phyloP scores from a whole-genome alignment of 2,888 invertebrate genomes.

The Noctua janthe region DNA sequence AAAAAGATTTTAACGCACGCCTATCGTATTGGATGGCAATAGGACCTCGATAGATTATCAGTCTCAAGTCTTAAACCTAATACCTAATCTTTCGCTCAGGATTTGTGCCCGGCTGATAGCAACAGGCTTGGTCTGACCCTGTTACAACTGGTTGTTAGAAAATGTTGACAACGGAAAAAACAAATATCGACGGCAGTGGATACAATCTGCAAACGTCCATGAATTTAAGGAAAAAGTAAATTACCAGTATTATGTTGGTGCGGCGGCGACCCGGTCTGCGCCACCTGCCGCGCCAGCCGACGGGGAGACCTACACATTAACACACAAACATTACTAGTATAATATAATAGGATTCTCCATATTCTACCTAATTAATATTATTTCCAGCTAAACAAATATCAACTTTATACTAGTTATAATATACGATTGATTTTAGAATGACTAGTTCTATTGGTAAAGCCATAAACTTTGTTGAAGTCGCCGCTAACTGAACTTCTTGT shows the following conservation, averaged over 20 bases:
- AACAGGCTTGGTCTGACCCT: neutral
- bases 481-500: neutral
- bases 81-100: neutral
- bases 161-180: neutral
- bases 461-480: neutral
- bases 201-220: neutral
- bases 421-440: neutral
- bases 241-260: conserved; percentile 58
- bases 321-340: neutral
- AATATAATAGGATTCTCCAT: neutral
- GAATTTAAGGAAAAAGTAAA: neutral
- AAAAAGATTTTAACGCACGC: neutral
- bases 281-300: conserved; percentile 83
- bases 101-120: neutral
- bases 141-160: neutral
- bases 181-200: neutral
- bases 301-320: conserved; percentile 76
- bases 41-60: neutral
- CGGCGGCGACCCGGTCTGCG: conserved; percentile 84
- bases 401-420: neutral
- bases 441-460: neutral
- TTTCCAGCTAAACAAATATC: neutral
- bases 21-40: neutral
- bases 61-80: neutral
- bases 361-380: neutral